A percentile compares a stretch with the other conserved stretches of the same genome.
These are phyloP conservation scores for Emmelina monodactyla DNA, from an alignment of 2,888 invertebrate genomes.

Conservation along the genomic window DNA sequence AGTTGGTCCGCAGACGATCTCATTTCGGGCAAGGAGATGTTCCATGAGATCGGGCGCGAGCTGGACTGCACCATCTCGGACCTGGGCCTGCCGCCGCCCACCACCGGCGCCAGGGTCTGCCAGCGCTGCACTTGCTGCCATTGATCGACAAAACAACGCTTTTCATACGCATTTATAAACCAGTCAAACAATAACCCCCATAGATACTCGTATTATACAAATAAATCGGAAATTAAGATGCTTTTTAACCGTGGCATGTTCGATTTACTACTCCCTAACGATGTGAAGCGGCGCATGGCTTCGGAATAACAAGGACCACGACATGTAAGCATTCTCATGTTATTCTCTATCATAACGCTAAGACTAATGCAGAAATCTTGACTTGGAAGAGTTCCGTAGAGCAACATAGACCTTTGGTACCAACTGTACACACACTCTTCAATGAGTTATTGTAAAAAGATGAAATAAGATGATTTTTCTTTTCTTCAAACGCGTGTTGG, in stretches of 20 bases:
- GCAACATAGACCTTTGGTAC: too few species aligned
- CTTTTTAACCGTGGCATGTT: slow-evolving; percentile 14
- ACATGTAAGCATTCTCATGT: slow-evolving; percentile 41
- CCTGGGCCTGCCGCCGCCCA: slow-evolving; percentile 36
- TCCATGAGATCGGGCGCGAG: slow-evolving; percentile 91
- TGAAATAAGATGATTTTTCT: too few species aligned
- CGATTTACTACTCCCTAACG: slow-evolving; percentile 1
- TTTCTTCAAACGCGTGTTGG: too few species aligned
- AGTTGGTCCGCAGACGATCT: slow-evolving; percentile 75
- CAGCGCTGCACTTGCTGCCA: slow-evolving; percentile 57
- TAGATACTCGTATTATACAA: slow-evolving; percentile 5
- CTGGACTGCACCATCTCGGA: slow-evolving; percentile 90
- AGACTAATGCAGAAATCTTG: slow-evolving; percentile 41
- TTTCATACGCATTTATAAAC: slow-evolving; percentile 43
- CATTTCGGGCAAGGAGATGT: slow-evolving; percentile 88
- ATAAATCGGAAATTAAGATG: slow-evolving; percentile 3
- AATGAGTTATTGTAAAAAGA: too few species aligned
- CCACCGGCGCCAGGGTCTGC: slow-evolving; percentile 26
- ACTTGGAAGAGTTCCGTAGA: slow-evolving; percentile 27
- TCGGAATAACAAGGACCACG: slow-evolving; percentile 50
- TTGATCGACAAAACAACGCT: slow-evolving; percentile 25
- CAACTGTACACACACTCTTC: too few species aligned
- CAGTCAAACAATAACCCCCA: slow-evolving; percentile 19
- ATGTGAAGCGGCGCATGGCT: slow-evolving; percentile 47
- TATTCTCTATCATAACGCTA: slow-evolving; percentile 22